These are phyloP conservation scores for Tylochromis polylepis DNA, from an alignment of 2,113 vertebrate species.

Conservation along the genomic window DNA sequence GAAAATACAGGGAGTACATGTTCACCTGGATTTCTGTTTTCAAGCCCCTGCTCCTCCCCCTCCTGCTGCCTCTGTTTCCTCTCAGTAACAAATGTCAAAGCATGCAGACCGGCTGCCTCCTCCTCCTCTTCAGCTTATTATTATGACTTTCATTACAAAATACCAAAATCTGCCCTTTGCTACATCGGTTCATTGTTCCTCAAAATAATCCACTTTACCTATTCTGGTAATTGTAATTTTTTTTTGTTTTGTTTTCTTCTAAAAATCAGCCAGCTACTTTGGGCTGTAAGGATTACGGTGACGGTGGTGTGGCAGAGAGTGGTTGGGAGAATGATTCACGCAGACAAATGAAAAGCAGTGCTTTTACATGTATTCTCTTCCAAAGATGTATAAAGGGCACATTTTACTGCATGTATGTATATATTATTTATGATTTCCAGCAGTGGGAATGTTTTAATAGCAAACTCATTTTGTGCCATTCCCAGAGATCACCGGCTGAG, in stretches of 20 bases:
- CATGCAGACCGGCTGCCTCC: not conserved
- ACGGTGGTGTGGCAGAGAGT: not conserved
- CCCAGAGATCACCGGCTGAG: not conserved
- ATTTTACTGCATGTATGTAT: not conserved
- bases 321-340: conserved; percentile 7
- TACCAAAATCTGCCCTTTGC: conserved; percentile 36
- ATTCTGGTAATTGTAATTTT: not conserved
- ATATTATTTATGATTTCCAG: conserved; percentile 24
- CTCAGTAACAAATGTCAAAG: not conserved
- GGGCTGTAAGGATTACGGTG: not conserved
- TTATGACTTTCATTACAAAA: conserved; percentile 21
- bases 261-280: not conserved
- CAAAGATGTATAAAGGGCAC: conserved; percentile 1
- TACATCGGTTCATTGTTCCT: not conserved
- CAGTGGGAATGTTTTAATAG: not conserved
- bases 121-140: not conserved
- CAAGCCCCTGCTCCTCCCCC: not conserved
- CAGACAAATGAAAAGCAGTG: not conserved
- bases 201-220: not conserved
- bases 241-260: not conserved
- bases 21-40: conserved; percentile 20
- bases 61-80: not conserved
- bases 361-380: not conserved
- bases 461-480: not conserved
- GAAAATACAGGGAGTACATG: not conserved